phyloP scores from a whole-genome alignment of 2,888 invertebrate species.

The Phyllotreta striolata region DNA sequence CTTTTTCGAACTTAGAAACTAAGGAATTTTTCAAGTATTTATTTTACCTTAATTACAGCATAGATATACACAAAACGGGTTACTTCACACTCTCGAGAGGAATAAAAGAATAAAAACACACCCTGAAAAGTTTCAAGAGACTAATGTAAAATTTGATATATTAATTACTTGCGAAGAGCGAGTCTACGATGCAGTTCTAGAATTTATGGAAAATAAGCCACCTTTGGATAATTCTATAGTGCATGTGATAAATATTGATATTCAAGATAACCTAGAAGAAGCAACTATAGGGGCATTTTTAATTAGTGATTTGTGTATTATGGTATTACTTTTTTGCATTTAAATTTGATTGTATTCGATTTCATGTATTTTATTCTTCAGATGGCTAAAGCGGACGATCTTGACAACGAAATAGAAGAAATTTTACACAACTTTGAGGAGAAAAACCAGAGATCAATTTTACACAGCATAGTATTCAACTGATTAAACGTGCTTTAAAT shows the following conservation, averaged over 20 bases:
- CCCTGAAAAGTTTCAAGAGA: conserved; percentile 94
- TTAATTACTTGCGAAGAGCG: conserved; percentile 97
- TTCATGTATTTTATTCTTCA: conserved; percentile 60
- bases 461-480: conserved; percentile 96
- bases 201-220: conserved; percentile 86
- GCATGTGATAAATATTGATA: conserved; percentile 97
- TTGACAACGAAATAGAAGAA: conserved; percentile 98
- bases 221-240: conserved; percentile 86
- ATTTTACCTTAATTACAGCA: conserved; percentile 63
- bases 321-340: conserved; percentile 57
- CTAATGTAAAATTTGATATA: conserved; percentile 90
- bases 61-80: conserved; percentile 91
- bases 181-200: conserved; percentile 97
- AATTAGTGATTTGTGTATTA: conserved; percentile 93
- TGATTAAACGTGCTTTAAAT: conserved; percentile 60
- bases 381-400: conserved; percentile 88
- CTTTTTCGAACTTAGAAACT: conserved; percentile 37
- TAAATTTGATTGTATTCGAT: conserved; percentile 15
- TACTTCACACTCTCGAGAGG: conserved; percentile 97
- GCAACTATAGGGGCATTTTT: conserved; percentile 98
- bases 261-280: conserved; percentile 99
- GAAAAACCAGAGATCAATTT: conserved; percentile 82
- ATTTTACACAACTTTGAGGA: conserved; percentile 93
- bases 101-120: conserved; percentile 93
- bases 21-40: background rate